Evolutionary conservation across 2,888 invertebrate genomes (phyloP), one percentile per base, ranked within the genome.

Genomic region (Diarsia brunnea): DNA sequence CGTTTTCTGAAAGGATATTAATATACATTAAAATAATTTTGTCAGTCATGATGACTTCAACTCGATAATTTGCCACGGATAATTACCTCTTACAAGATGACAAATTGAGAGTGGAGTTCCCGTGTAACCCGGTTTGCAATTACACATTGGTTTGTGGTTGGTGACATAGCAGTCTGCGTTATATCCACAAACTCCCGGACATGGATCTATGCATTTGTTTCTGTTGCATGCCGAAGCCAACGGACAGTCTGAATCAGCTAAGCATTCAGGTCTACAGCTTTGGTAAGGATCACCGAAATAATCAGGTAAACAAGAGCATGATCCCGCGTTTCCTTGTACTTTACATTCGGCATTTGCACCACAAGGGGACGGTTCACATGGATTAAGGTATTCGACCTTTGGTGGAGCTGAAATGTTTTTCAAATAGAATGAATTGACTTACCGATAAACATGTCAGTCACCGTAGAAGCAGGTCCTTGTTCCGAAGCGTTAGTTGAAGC

Each of bases 221-320:
- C 97, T 97, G 82, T 97, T 96, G 91, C 98, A 98, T 65, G 97
- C 97, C 91, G 94, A 95, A 84, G 96, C 96, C 75, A 97, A 96
- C n/a, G 97, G 95, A 90, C 98, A 98, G 90, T 98, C 98, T 51
- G 97, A 96, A 92, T 97, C 97, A 64, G 97, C 94, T 86, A 97
- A 94, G 90, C 98, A 98, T 93, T 98, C 97, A 45, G 98, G 97
- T 91, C 97, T 97, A 90, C 98, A 98, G 76, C 97, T 97, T 95
- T 98, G 97, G 90, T 98, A 98, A 60, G 98, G 98, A 91, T 98
- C 98, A 86, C 98, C 98, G 87, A 97, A 97, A 93, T 98, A 98
- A 83, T 98, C 98, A 11, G 97, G 97, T 75, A 97, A 92, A 91
- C 98, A 98, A 85, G 97, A 97, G 90, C 98, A 98, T 64, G 98